These are phyloP conservation scores for Erythrocercus mccallii DNA, from an alignment of 2,113 vertebrate species.

Conservation along the genomic window DNA sequence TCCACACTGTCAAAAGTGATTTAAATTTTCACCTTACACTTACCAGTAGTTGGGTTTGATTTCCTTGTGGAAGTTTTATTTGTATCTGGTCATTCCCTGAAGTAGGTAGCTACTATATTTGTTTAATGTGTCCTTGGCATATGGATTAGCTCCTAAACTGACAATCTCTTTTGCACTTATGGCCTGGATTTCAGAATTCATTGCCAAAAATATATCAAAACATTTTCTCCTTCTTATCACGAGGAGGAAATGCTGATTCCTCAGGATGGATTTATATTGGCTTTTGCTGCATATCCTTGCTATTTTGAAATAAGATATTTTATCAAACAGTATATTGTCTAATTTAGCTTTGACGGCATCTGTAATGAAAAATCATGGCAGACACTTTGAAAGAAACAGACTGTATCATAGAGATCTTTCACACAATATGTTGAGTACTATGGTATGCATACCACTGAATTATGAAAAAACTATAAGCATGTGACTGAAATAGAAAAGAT, in stretches of 20 bases:
- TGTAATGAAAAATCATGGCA: slow-evolving; percentile 9
- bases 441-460: neutral
- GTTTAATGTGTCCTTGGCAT: slow-evolving; percentile 36
- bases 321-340: slow-evolving; percentile 3
- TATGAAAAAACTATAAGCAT: neutral
- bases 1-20: slow-evolving; percentile 18
- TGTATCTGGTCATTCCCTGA: slow-evolving; percentile 16
- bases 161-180: slow-evolving; percentile 34
- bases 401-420: neutral
- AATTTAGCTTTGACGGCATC: neutral
- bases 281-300: neutral
- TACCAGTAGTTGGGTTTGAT: neutral
- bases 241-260: neutral
- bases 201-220: slow-evolving; percentile 59
- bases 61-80: slow-evolving; percentile 10
- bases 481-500: neutral
- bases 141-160: slow-evolving; percentile 33
- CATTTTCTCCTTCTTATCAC: neutral
- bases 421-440: neutral
- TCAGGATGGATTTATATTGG: neutral
- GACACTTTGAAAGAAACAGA: neutral
- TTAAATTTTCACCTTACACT: slow-evolving; percentile 24
- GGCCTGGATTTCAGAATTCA: slow-evolving; percentile 3
- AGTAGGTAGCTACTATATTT: slow-evolving; percentile 22
- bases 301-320: neutral